Evolutionary conservation across 2,113 vertebrate genomes (phyloP).

Genomic region (Malurus elegans): DNA sequence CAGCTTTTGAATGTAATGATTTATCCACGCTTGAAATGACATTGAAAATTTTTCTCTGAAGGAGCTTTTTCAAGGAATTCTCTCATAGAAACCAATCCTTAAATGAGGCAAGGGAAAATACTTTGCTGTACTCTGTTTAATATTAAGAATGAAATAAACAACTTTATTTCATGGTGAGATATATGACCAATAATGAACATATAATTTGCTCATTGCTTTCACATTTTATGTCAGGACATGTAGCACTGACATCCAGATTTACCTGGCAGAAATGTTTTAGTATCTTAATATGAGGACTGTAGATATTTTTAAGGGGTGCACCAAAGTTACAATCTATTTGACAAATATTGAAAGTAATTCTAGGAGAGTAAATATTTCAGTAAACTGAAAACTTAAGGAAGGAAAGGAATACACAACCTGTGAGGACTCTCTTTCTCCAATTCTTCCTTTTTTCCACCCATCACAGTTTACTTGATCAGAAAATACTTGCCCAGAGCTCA

Average conservation of each 20-base stretch:
- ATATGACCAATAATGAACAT: neutral
- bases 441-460: neutral
- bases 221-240: neutral
- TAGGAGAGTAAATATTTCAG: neutral
- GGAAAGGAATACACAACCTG: neutral
- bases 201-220: neutral
- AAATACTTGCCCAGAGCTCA: neutral
- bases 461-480: neutral
- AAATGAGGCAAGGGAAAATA: neutral
- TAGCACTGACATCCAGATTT: neutral
- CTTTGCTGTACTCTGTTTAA: neutral
- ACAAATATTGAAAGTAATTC: neutral
- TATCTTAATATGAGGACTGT: neutral
- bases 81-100: neutral
- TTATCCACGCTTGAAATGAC: neutral
- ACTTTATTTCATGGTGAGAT: too few species aligned
- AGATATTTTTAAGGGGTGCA: neutral
- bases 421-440: rapidly evolving
- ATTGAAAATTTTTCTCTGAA: neutral
- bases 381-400: neutral
- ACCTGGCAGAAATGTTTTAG: neutral
- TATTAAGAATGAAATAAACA: neutral
- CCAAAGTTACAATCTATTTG: neutral
- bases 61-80: neutral
- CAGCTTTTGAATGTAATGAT: constrained; percentile 21